Evolutionary conservation across 37 sponge, comb jelly and placozoan species (phyloP), one percentile per base, ranked within the genome.

Genomic region (Amphimedon queenslandica): DNA sequence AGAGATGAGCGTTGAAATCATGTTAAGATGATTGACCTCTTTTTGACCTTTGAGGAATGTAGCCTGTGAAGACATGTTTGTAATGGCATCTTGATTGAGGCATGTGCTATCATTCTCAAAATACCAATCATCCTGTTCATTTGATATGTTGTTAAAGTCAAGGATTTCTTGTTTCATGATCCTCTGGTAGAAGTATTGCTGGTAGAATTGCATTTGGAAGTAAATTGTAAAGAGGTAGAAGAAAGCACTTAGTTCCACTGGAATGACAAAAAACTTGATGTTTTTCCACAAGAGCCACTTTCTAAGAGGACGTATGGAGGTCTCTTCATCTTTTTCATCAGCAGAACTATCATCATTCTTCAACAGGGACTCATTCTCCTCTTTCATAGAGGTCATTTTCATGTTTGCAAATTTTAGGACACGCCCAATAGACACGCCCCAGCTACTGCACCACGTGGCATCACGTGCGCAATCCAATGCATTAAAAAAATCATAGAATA

Each of bases 221-320:
- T 76, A 83, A 24, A 71, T 27, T 1, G 80, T 53, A 21, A 83
- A 83, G 31, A 69, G 37, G 80, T 34, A 75, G 11, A 89, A 41
- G 63, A 89, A 89, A 16, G 78, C 42, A 40, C 74, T 60, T 4
- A 79, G 80, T 37, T 89, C 90, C 1, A 89, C 84, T 1, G 80
- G 61, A 6, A 60, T 6, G 21, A 60, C 28, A 60, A 60, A 60
- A 6, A 25, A 60, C 28, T n/a, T 11, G 23, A 60, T n/a, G 5
- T 5, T 60, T 60, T 11, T n/a, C 61, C 61, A 60, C 21, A 25
- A 60, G 28, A 60, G n/a, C n/a, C n/a, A n/a, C n/a, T n/a, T n/a
- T n/a, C n/a, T n/a, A n/a, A n/a, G n/a, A n/a, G n/a, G n/a, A n/a
- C n/a, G n/a, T n/a, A n/a, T n/a, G n/a, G n/a, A n/a, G n/a, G n/a